These are phyloP conservation scores for Chionoecetes opilio DNA, from an alignment of 1,140 invertebrate genomes.

Conservation along the genomic window DNA sequence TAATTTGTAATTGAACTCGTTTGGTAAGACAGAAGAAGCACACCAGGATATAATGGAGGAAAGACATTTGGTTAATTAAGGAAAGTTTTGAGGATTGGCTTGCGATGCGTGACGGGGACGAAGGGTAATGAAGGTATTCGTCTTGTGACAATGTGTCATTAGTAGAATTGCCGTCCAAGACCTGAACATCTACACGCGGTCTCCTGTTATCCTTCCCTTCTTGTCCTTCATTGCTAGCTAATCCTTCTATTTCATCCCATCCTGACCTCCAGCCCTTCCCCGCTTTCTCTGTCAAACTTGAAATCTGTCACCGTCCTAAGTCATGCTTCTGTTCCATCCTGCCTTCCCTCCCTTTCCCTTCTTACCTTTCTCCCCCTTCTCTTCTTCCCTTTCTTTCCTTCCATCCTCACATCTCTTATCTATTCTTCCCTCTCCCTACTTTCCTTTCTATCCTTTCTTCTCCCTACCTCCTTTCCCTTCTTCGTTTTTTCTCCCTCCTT, in stretches of 20 bases:
- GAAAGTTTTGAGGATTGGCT: constrained; percentile 36
- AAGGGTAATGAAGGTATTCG: constrained; percentile 34
- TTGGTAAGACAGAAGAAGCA: background rate
- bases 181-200: background rate
- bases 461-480: background rate
- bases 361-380: background rate
- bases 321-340: too few species aligned
- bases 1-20: too few species aligned
- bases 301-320: too few species aligned
- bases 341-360: too few species aligned
- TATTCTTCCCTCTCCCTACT: background rate
- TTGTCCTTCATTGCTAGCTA: too few species aligned
- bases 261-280: background rate
- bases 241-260: background rate
- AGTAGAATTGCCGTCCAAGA: constrained; percentile 34
- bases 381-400: background rate
- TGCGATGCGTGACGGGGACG: background rate
- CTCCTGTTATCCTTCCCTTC: background rate
- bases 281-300: too few species aligned
- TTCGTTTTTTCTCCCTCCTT: background rate
- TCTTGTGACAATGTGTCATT: constrained; percentile 49
- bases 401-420: background rate
- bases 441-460: too few species aligned
- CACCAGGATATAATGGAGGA: background rate
- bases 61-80: background rate